Evolutionary conservation across 2,888 invertebrate species (phyloP).

Genomic region (Caenorhabditis virilis): DNA sequence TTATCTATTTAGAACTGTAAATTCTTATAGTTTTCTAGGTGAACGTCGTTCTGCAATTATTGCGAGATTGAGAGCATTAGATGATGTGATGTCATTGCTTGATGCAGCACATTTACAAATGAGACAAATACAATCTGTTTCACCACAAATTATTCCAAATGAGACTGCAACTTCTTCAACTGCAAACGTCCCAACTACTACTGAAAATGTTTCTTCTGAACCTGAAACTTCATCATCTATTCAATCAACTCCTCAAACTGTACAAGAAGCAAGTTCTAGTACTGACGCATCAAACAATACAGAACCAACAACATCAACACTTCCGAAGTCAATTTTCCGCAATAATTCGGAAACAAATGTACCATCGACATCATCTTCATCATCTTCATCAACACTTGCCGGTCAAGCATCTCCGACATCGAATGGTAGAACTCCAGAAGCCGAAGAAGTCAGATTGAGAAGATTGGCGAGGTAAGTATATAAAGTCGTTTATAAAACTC

Average conservation of each 20-base stretch:
- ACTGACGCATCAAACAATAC: neutral
- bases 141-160: constrained; percentile 1
- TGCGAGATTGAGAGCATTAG: constrained; percentile 83
- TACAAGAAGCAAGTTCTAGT: neutral
- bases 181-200: neutral
- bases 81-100: constrained; percentile 85
- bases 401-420: constrained; percentile 6
- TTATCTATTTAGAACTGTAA: too few species aligned
- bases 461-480: constrained; percentile 9
- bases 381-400: neutral
- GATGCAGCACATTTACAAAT: constrained; percentile 82
- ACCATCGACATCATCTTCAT: neutral
- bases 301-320: constrained; percentile 2
- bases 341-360: neutral
- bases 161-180: neutral
- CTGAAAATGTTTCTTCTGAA: neutral
- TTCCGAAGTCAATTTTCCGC: neutral
- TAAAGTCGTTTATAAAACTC: constrained; percentile 10
- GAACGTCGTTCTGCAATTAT: constrained; percentile 81
- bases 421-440: constrained; percentile 30
- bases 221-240: neutral
- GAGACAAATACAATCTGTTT: constrained; percentile 24
- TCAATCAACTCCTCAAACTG: too few species aligned
- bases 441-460: constrained; percentile 23
- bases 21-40: too few species aligned